Base-by-base conservation (phyloP, 2,113 vertebrate genomes). In the Lophura nycthemera region DNA sequence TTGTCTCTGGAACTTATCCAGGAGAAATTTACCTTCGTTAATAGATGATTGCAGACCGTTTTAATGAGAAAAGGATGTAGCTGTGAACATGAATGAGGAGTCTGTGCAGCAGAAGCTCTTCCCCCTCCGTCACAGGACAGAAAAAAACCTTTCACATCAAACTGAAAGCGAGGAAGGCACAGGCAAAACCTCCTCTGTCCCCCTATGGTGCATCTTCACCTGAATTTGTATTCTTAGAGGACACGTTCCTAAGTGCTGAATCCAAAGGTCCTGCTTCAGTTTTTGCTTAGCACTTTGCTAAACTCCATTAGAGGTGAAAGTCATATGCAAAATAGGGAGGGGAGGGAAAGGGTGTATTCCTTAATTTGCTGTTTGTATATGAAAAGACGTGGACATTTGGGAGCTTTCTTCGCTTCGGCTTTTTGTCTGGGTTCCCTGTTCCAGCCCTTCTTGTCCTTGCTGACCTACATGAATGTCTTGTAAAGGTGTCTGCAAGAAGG, bases 51-150 rank as follows among this genome's bases (percentile, higher is more conserved):
- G 11, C 2, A 5, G 67, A 3, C 88, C 12, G 70, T 9, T 93
- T 87, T 81, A 90, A 82, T 7, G 52, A 90, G 83, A 42, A 17
- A 64, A 63, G 71, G 67, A 61, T 20, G 83, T 6, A 15, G 88
- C 36, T 36, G 86, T 17, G 50, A 25, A 48, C 22, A 0, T 2
- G 54, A 30, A 22, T 3, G 13, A 22, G 56, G 7, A 63, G 15
- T 3, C 14, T 38, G 32, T 21, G 63, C 71, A 56, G 73, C 43
- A 48, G 64, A 3, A 29, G 24, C 7, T 63, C 83, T 66, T 6
- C 42, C 63, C 29, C 29, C 30, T 63, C 8, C n/a, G 2, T 60
- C 30, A 0, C 11, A 24, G 2, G 38, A 2, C 32, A 50, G 73
- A 19, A 36, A 48, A 54, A 93, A 81, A 7, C 4, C 45, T 86